A percentile compares a stretch with the other conserved stretches of the same genome.
Evolutionary conservation across 2,888 invertebrate species (phyloP).

Genomic region (Sycophila texana): DNA sequence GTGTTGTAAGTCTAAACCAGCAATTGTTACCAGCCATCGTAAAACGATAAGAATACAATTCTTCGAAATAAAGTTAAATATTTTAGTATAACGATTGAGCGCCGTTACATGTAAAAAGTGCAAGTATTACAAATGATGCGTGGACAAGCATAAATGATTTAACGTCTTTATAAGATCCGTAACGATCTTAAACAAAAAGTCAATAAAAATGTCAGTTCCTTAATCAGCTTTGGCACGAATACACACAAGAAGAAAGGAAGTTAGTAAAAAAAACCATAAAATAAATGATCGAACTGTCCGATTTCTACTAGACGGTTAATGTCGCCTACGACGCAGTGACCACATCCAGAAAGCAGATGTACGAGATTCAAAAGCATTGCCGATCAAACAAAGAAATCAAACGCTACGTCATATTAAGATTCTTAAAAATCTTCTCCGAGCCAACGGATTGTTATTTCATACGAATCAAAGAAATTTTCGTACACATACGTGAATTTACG

Average conservation of each 20-base stretch:
- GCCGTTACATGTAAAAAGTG: background rate
- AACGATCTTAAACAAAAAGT: slow-evolving; percentile 24
- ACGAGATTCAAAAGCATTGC: slow-evolving; percentile 1
- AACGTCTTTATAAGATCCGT: background rate
- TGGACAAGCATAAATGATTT: slow-evolving; percentile 13
- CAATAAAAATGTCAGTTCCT: slow-evolving; percentile 21
- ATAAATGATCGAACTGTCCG: slow-evolving; percentile 9
- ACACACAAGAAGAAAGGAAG: background rate
- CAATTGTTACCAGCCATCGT: background rate
- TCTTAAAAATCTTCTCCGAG: background rate
- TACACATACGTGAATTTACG: too few species aligned
- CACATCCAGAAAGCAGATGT: background rate
- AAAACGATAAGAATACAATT: background rate
- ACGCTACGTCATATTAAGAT: slow-evolving; percentile 4
- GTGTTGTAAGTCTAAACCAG: background rate
- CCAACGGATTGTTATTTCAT: too few species aligned
- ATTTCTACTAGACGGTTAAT: background rate
- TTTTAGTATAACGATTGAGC: slow-evolving; percentile 12
- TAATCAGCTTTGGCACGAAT: slow-evolving; percentile 39
- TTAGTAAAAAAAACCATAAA: background rate
- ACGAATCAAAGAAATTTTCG: too few species aligned
- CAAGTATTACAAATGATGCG: slow-evolving; percentile 2
- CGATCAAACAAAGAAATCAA: background rate
- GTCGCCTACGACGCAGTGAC: background rate
- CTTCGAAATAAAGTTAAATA: background rate